Evolutionary conservation across 2,888 invertebrate genomes (phyloP).

Genomic region (Chloroclysta siterata): DNA sequence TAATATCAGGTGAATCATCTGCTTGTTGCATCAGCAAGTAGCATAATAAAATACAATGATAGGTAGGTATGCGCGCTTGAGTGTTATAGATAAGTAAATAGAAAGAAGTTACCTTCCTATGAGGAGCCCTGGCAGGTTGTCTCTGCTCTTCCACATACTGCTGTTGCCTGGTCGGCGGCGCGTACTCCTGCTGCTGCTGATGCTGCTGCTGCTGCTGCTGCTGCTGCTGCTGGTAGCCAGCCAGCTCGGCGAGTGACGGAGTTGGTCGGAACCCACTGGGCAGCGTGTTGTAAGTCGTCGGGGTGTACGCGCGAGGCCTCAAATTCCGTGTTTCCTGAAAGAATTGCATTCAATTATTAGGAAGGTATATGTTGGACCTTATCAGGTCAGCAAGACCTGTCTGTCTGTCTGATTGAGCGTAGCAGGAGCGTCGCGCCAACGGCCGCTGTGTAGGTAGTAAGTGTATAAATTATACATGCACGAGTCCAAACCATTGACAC

Average conservation of each 20-base stretch:
- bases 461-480: too few relatives aligned
- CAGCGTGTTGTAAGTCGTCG: constrained; percentile 68
- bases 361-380: too few relatives aligned
- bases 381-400: too few relatives aligned
- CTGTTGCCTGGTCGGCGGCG: constrained; percentile 49
- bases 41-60: too few relatives aligned
- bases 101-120: constrained; percentile 61
- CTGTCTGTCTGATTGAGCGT: too few relatives aligned
- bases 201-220: constrained; percentile 51
- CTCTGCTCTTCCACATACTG: constrained; percentile 88
- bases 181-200: constrained; percentile 63
- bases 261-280: constrained; percentile 78
- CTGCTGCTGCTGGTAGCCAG: constrained; percentile 71
- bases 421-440: too few relatives aligned
- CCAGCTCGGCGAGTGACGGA: constrained; percentile 75
- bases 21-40: too few relatives aligned
- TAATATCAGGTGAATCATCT: too few relatives aligned
- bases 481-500: too few relatives aligned
- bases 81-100: neutral
- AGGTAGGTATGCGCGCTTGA: too few relatives aligned
- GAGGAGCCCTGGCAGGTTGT: constrained; percentile 78
- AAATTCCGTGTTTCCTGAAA: constrained; percentile 79
- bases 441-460: too few relatives aligned
- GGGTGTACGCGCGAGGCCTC: constrained; percentile 76
- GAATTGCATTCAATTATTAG: constrained; percentile 7